Conservation (phyloP, 2,797 vertebrate genomes). For the Malurus splendens region DNA sequence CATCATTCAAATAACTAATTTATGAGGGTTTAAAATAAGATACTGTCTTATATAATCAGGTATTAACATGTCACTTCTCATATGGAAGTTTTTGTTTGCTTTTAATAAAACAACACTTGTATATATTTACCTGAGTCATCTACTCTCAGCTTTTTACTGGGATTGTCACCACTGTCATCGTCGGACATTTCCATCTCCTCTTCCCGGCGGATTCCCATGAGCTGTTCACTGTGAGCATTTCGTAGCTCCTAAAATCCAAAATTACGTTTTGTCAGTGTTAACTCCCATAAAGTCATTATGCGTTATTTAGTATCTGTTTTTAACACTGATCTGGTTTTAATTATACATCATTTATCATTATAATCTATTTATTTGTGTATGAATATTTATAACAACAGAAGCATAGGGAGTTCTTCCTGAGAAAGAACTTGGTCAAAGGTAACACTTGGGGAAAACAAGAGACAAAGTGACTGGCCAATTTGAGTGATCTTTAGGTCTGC, state of each 20-base stretch:
- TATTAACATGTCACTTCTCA: background rate
- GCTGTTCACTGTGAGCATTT: constrained; percentile 92
- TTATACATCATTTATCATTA: background rate
- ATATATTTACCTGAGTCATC: constrained; percentile 83
- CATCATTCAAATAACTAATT: constrained; percentile 29
- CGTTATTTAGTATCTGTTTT: constrained; percentile 8
- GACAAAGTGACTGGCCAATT: background rate
- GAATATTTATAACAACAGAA: constrained; percentile 25
- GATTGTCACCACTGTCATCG: constrained; percentile 84
- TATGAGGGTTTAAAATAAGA: constrained; percentile 30
- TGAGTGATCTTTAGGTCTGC: background rate
- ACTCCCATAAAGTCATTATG: background rate
- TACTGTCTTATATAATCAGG: background rate
- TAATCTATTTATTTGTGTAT: constrained; percentile 17
- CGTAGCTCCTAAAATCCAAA: constrained; percentile 86
- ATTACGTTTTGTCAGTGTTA: constrained; percentile 27
- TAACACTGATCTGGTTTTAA: constrained; percentile 10
- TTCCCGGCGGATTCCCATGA: constrained; percentile 92
- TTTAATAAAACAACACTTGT: background rate
- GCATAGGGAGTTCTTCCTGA: background rate
- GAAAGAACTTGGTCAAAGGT: background rate
- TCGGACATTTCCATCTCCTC: constrained; percentile 99
- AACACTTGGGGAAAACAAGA: background rate
- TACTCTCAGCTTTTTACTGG: constrained; percentile 82
- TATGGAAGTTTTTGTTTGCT: background rate